Evolutionary conservation across 2,113 vertebrate genomes (phyloP).

Genomic region (Proteles cristata): DNA sequence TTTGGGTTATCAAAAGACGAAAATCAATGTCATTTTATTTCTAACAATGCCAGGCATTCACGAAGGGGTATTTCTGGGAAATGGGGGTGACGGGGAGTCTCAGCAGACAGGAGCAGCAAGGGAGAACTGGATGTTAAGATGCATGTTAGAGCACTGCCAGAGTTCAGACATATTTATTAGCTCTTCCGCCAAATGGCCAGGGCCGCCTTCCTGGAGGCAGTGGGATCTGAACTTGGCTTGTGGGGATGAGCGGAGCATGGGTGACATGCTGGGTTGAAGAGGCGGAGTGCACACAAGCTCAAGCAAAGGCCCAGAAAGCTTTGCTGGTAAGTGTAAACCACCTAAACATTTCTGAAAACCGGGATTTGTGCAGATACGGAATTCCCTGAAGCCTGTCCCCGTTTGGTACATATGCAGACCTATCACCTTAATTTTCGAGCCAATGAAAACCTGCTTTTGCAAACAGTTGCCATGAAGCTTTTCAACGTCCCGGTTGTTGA

Average conservation of each 20-base stretch:
- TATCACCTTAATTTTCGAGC: neutral
- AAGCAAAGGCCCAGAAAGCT: neutral
- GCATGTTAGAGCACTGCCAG: accelerated
- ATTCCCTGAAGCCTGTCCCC: neutral
- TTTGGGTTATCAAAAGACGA: neutral
- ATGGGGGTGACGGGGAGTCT: too few species aligned
- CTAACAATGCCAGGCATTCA: neutral
- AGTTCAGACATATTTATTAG: too few species aligned
- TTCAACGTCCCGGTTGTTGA: neutral
- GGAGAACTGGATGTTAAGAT: accelerated
- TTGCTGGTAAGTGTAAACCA: accelerated
- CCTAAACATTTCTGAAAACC: neutral
- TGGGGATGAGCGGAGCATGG: neutral
- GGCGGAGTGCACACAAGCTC: neutral
- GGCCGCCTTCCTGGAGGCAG: neutral
- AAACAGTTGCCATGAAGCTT: neutral
- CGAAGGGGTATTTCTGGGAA: accelerated
- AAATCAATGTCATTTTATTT: accelerated
- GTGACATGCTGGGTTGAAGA: neutral
- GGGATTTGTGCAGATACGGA: too few species aligned
- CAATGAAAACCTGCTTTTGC: neutral
- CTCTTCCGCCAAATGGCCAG: too few species aligned
- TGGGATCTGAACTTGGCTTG: neutral
- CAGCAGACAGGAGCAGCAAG: too few species aligned
- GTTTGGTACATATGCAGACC: accelerated